Evolutionary conservation across 1,140 invertebrate species (phyloP).

Genomic region (Ladona fulva): DNA sequence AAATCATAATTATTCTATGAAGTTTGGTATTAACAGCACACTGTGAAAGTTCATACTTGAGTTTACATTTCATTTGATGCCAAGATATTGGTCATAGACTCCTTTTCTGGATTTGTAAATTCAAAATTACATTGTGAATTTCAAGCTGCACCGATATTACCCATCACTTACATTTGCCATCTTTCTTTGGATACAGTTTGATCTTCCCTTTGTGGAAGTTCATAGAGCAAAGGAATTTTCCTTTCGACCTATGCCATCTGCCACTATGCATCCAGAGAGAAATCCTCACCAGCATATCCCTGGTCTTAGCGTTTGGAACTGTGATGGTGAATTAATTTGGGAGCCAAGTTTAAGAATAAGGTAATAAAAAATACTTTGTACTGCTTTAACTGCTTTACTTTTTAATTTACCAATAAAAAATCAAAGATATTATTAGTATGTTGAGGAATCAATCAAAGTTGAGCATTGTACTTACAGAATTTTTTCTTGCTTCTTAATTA

Average conservation of each 20-base stretch:
- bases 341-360: slow-evolving; percentile 59
- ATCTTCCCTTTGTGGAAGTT: slow-evolving; percentile 69
- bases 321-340: slow-evolving; percentile 71
- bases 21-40: too few relatives aligned
- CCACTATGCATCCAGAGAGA: slow-evolving; percentile 30
- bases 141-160: not conserved
- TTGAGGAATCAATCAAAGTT: too few relatives aligned
- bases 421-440: too few relatives aligned
- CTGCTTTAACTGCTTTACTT: too few relatives aligned
- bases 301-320: slow-evolving; percentile 65
- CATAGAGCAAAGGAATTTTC: slow-evolving; percentile 63
- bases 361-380: slow-evolving; percentile 34
- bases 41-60: too few relatives aligned
- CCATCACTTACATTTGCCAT: not conserved
- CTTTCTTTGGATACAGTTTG: slow-evolving; percentile 40
- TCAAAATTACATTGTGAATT: too few relatives aligned
- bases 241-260: slow-evolving; percentile 47
- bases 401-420: too few relatives aligned
- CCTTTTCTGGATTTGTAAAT: slow-evolving; percentile 17
- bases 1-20: too few relatives aligned
- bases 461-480: too few relatives aligned
- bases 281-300: slow-evolving; percentile 30
- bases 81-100: not conserved
- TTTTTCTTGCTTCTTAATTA: too few relatives aligned
- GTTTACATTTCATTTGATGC: too few relatives aligned